phyloP scores from a whole-genome alignment of 2,113 vertebrate genomes.

The Diadophis punctatus region DNA sequence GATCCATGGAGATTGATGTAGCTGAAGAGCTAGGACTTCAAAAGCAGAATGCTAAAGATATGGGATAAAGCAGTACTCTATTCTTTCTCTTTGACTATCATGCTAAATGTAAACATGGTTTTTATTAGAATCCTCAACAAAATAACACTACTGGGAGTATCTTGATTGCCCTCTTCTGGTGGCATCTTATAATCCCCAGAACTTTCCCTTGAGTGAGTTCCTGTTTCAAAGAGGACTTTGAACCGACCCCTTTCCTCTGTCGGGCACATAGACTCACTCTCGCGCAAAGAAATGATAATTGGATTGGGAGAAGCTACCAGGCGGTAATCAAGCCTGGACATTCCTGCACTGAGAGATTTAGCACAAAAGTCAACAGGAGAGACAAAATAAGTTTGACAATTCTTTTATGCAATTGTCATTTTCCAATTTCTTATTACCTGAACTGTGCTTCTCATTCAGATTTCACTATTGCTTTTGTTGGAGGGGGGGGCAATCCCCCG shows the following conservation, averaged over 20 bases:
- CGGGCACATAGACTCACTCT: not conserved
- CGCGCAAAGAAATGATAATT: not conserved
- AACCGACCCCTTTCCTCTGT: not conserved
- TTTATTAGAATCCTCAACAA: not conserved
- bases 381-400: not conserved
- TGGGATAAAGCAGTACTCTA: not conserved
- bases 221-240: not conserved
- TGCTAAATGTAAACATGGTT: not conserved
- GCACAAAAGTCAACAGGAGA: not conserved
- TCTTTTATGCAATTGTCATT: not conserved
- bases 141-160: not conserved
- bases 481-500: no score
- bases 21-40: not conserved
- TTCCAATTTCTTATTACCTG: not conserved
- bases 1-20: not conserved
- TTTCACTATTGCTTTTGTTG: not conserved
- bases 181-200: not conserved
- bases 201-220: not conserved
- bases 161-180: slow-evolving; percentile 1
- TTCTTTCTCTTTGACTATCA: not conserved
- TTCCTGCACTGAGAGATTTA: not conserved
- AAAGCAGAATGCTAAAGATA: not conserved
- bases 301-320: not conserved
- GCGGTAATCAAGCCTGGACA: not conserved
- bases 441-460: not conserved